Base-by-base conservation (phyloP, 1,140 invertebrate genomes). In the Drosophila ironensis region DNA sequence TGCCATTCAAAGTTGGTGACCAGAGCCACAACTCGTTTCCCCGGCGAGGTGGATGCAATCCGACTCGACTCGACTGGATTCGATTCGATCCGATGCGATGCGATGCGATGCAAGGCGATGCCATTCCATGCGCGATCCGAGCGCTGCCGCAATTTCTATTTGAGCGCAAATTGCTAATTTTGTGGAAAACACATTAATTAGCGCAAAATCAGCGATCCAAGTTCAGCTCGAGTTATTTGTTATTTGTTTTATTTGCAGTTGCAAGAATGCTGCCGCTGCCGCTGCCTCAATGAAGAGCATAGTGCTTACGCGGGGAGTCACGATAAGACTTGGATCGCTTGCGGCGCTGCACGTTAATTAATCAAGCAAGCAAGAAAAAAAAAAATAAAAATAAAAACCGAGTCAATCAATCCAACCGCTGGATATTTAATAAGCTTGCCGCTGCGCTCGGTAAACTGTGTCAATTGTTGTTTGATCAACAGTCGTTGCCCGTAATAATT, bases 111-210 rank as follows among this genome's bases (percentile, higher is more conserved):
- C 57, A 35, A 42, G 20, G 41, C 16, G n/a, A n/a, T 63, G 38
- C 9, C 38, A 66, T 64, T 74, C 48, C 14, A 47, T 67, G 38
- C 52, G 44, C 40, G 56, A 63, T 63, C 63, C 48, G 54, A 52
- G 52, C 61, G 61, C 4, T 12, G n/a, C 17, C 20, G 73, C 70
- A 74, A 86, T 84, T 84, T 84, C 80, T 84, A 84, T 82, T 82
- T 78, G 75, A 54, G 78, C 69, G 73, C 73, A 81, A 84, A 86
- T 84, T 84, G 80, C 80, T 75, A 86, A 86, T 84, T 86, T 84
- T 86, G 80, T 84, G 80, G 80, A 75, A 82, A 88, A 78, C 73
- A 78, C 82, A 87, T 87, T 87, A 88, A 87, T 87, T 87, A 87
- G 84, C 67, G 77, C 84, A 72, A 87, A 84, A 84, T 74, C 69